Base-by-base conservation (phyloP, 2,113 vertebrate species). In the Lonchura striata region DNA sequence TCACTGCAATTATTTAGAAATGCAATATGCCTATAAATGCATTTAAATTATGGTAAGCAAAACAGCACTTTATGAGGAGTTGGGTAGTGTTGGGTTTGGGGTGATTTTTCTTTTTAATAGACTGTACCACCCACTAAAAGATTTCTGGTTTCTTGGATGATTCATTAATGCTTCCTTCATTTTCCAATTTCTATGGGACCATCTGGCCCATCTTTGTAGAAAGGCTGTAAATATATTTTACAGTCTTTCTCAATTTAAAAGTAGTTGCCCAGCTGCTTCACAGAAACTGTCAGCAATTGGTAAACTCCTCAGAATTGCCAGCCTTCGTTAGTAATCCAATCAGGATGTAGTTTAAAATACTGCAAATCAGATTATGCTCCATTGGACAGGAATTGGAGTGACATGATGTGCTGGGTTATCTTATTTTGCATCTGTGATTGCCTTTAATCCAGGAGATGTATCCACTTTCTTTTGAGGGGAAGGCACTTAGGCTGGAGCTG, bases 201-300 rank as follows among this genome's bases (percentile, higher is more conserved):
- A 97, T 96, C 96, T 97, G 95, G 90, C 52, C 90, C 56, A 70
- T 97, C 87, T 95, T 94, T 94, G 90, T 93, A 90, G 90, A 88
- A 95, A 94, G 88, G 72, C 93, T 95, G 94, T 95, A 96, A 96
- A 93, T 95, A 96, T 83, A 90, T 94, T 96, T 97, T 96, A 95
- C 92, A 93, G 92, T 91, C 94, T 95, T 95, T 92, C 94, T 94
- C 94, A 94, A 78, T 95, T 96, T 94, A 96, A 95, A 96, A 96
- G 94, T 96, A 95, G 96, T 88, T 96, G 92, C 93, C 93, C 95
- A 96, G 96, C 94, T 97, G 95, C 92, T 94, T 96, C 88, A 68
- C 93, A 92, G 92, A 96, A 95, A 96, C 82, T 93, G 79, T 96
- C 91, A 94, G 90, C 90, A 95, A 94, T 86, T 96, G 94, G 95